Evolutionary conservation across 1,140 invertebrate species (phyloP).

Genomic region (Drosophila nigromelanica): DNA sequence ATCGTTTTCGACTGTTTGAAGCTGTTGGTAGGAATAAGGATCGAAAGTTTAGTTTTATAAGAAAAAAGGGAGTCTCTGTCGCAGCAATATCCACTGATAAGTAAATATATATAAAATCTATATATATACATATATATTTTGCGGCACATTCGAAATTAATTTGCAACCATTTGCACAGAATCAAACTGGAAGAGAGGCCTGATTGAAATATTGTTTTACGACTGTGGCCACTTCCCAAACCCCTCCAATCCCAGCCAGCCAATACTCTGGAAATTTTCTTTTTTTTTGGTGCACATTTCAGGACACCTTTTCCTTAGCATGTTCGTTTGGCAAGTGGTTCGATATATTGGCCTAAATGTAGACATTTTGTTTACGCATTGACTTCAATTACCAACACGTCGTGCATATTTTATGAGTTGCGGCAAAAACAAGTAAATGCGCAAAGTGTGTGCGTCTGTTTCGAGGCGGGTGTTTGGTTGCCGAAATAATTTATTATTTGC

Average conservation of each 20-base stretch:
- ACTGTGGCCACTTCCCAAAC: too few relatives aligned
- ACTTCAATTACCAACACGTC: slow-evolving; percentile 69
- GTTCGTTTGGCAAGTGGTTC: neutral
- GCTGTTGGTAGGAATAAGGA: too few relatives aligned
- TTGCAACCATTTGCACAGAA: too few relatives aligned
- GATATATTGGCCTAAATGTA: slow-evolving; percentile 43
- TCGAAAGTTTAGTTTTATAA: too few relatives aligned
- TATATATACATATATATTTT: too few relatives aligned
- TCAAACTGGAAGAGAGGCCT: neutral
- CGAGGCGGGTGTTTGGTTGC: neutral
- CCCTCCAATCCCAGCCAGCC: neutral
- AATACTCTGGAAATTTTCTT: neutral
- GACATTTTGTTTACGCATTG: slow-evolving; percentile 66
- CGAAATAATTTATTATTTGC: slow-evolving; percentile 54
- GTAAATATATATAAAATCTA: too few relatives aligned
- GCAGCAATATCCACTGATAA: too few relatives aligned
- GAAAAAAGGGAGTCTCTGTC: too few relatives aligned
- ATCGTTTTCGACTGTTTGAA: too few relatives aligned
- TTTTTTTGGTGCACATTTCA: slow-evolving; percentile 2
- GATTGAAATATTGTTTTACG: slow-evolving; percentile 2
- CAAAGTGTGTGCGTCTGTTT: too few relatives aligned
- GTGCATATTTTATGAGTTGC: slow-evolving; percentile 64
- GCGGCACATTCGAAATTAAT: too few relatives aligned
- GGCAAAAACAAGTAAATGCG: neutral
- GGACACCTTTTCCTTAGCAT: neutral